Base-by-base conservation (phyloP, 2,888 invertebrate genomes). In the Melanophora roralis region DNA sequence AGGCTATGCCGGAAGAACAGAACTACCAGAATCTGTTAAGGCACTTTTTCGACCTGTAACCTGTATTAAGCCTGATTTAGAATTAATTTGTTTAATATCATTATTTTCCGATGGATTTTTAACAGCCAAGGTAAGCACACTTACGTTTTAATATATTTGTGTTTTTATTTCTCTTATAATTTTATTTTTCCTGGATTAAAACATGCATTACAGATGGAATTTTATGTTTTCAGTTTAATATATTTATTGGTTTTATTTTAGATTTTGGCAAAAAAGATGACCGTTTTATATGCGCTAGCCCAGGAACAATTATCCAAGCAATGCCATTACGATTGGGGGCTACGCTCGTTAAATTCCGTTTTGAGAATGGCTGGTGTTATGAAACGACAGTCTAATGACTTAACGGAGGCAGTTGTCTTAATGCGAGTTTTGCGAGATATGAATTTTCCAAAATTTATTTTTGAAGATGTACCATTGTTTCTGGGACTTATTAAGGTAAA, bases 361-460 rank as follows among this genome's bases (percentile, higher is more conserved):
- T 91, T 98, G 16, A 93, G 97, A 34, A 97, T 97, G 96, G 97
- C 97, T 2, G 97, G 97, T 12, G 95, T 96, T 36, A 91, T 97
- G 86, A 95, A 96, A 85, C 91, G 96, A 69, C 94, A 93, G 74
- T 94, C 95, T 0, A 93, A 93, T 3, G 94, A 95, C 78, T 91
- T 97, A 1, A 93, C 95, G 16, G 98, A 98, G 91, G 94, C 95
- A 82, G 92, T 97, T 84, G 95, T 98, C 4, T 91, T 98, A 19
- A 97, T 98, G 97, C 92, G 97, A 85, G 97, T 97, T 1, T 91
- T 98, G 40, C 92, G 96, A 84, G 97, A 97, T 86, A 97, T 97
- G 96, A 98, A 97, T 90, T 92, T 96, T 84, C 97, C 98, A 0
- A 98, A 98, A 90, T 97, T 98, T 88, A 94, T 97, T 21, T 96